Base-by-base conservation (phyloP, 1,140 invertebrate genomes). In the Monomorium pharaonis region DNA sequence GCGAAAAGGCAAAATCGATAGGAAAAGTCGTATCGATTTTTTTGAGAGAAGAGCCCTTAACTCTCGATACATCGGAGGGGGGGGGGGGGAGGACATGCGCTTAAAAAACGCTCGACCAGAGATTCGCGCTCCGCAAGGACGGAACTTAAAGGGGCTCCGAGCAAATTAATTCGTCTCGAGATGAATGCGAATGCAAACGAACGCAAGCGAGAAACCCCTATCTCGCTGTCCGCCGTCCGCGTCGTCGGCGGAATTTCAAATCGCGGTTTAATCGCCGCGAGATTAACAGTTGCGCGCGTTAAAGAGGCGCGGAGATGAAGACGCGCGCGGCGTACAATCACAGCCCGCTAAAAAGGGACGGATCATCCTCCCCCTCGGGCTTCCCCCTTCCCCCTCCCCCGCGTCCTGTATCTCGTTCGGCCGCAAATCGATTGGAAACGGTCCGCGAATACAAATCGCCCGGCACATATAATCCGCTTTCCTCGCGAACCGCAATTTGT, bases 401-500 rank as follows among this genome's bases (percentile, higher is more conserved):
- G 51, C 27, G 67, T 83, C n/a, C 78, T 74, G 51, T 83, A 83
- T 74, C 67, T 74, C 51, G 37, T 74, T 74, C 67, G 78, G 44
- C 37, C 78, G 67, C 78, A 83, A 83, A 83, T 83, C 78, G 78
- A 83, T 83, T 58, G 78, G 78, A 83, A 83, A 83, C 65, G 78
- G 67, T 37, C n/a, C 51, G 67, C 78, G 78, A 83, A 74, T 83
- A 83, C 78, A 83, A 83, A 83, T 83, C 78, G 78, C 69, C n/a
- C 67, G 24, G 78, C 78, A 83, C 78, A 78, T 67, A 65, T 85
- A 85, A 85, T 85, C 74, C 84, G 62, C 84, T 85, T 83, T 65
- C 62, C 74, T 85, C 77, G 65, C 51, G 77, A 58, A 83, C 70
- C 63, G 84, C 77, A 83, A 84, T 84, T 85, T 85, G 78, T 87